Base-by-base conservation (phyloP, 2,797 vertebrate species). In the Tokudaia tokunoshimensis region DNA sequence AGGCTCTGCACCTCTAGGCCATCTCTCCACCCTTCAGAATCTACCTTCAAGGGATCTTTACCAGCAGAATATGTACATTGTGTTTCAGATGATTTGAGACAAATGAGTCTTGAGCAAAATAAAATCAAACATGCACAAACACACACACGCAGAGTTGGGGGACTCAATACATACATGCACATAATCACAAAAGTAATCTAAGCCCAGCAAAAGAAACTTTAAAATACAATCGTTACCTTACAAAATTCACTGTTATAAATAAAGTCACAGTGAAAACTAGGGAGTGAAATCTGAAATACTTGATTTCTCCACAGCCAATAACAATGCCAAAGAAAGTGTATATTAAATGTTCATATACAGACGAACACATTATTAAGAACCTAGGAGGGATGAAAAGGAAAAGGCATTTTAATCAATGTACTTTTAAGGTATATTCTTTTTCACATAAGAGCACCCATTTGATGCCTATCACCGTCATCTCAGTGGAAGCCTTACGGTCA, bases 241-340 rank as follows among this genome's bases (percentile, higher is more conserved):
- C 95, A 92, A 96, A 19, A 86, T 92, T 98, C 84, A 97, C 37
- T 63, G 95, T 52, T 52, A 44, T 0, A 83, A 94, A 98, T 86
- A 97, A 92, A 57, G 95, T 37, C 37, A 96, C 15, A 3, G 63
- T 52, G 89, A 98, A 98, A 82, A 61, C 29, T 6, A 95, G 0
- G 13, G 20, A 79, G 74, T 96, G n/a, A 86, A 97, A 90, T 11
- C 0, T 26, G 63, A 97, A 83, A 79, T 95, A 22, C 1, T 50
- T 57, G 11, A 12, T 52, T 65, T 94, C 67, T 92, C 94, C 98
- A 84, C 98, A 98, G 89, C 98, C 97, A 59, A 98, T 47, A 37
- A 98, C 15, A 50, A 98, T 97, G 89, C 98, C 97, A 92, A 97
- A 97, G 92, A 98, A 97, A 82, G 92, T 44, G 9, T 97, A 98